Conservation (phyloP, 1,140 invertebrate species). For the Camponotus pennsylvanicus region DNA sequence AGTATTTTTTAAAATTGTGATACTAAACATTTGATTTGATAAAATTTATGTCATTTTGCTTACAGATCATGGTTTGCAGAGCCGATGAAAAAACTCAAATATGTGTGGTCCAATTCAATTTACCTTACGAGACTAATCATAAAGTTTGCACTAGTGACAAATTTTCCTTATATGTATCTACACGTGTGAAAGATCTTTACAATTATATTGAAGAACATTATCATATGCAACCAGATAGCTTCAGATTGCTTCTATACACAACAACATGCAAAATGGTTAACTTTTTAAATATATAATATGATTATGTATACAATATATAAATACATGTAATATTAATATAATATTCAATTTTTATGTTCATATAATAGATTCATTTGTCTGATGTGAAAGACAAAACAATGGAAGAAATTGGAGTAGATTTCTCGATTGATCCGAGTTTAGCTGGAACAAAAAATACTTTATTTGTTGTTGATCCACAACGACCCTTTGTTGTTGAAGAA, state of each 20-base stretch:
- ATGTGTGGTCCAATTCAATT: slow-evolving; percentile 86
- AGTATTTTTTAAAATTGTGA: background rate
- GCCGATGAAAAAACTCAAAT: slow-evolving; percentile 83
- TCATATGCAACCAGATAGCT: slow-evolving; percentile 59
- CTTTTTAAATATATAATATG: background rate
- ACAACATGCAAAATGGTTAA: slow-evolving; percentile 44
- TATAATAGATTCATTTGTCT: slow-evolving; percentile 81
- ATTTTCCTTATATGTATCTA: slow-evolving; percentile 42
- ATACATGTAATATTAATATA: slow-evolving; percentile 19
- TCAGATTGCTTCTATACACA: slow-evolving; percentile 47
- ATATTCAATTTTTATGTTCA: background rate
- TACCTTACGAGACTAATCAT: slow-evolving; percentile 35
- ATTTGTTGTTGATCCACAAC: slow-evolving; percentile 36
- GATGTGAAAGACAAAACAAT: slow-evolving; percentile 82
- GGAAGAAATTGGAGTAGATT: slow-evolving; percentile 83
- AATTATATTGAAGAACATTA: slow-evolving; percentile 74
- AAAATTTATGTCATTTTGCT: slow-evolving; percentile 64
- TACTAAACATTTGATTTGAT: slow-evolving; percentile 15
- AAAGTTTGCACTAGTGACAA: slow-evolving; percentile 24
- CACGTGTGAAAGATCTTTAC: slow-evolving; percentile 82
- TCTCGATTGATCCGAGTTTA: slow-evolving; percentile 65
- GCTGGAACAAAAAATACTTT: slow-evolving; percentile 58
- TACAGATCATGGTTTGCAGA: slow-evolving; percentile 81
- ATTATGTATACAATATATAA: background rate
- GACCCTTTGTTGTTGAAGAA: slow-evolving; percentile 10